Base-by-base conservation (phyloP, 2,888 invertebrate genomes). In the Eudemis profundana region DNA sequence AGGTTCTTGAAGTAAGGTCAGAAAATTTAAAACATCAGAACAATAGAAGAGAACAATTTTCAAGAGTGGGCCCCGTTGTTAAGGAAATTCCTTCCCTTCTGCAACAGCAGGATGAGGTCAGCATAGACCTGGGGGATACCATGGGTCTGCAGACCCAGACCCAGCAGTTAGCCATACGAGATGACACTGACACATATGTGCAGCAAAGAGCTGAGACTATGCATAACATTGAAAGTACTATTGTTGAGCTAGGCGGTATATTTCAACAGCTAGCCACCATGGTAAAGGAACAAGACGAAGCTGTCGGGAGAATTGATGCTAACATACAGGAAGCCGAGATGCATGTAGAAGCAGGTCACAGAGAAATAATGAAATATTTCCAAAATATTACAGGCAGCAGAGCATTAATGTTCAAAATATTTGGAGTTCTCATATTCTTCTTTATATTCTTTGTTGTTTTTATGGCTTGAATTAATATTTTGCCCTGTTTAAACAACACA, bases 331-430 rank as follows among this genome's bases (percentile, higher is more conserved):
- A 98, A 83, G 96, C 99, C 0, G 97, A 97, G 84, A 86, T 99
- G 82, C 99, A 99, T 91, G 98, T 99, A 49, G 99, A 99, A 89
- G 98, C 98, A 53, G 99, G 99, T 2, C 99, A 99, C 83, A 94
- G 96, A 67, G 98, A 99, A 93, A 97, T 99, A 74, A 93, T 99
- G 76, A 98, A 97, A 88, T 99, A 99, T 92, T 99, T 99, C 87
- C 98, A 98, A 87, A 97, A 96, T 62, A 97, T 99, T 38, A 97
- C 98, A 14, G 97, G 97, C 69, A 99, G 99, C 92, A 95, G 99
- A 77, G 99, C 99, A 96, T 94, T 99, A 33, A 99, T 99, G 98
- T 97, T 99, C 76, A 99, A 99, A 94, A 96, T 99, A 73, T 99
- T 99, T 92, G 99, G 97, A 60, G 97, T 99, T 69, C 94, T 99